Conservation (phyloP, 2,113 vertebrate species). For the Clarias magur region DNA sequence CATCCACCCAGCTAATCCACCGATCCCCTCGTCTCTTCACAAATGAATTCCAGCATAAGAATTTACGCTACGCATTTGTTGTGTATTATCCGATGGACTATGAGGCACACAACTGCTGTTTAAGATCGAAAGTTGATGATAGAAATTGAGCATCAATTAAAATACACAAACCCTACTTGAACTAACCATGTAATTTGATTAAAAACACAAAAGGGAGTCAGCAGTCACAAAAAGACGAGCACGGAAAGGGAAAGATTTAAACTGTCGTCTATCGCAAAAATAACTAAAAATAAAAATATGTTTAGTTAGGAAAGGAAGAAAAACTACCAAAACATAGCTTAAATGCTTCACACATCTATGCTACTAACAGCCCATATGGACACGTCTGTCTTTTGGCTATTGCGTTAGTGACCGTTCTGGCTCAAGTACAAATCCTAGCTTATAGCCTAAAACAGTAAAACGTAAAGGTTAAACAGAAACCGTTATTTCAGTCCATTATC, state of each 20-base stretch:
- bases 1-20: slow-evolving; percentile 80
- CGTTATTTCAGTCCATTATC: neutral
- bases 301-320: neutral
- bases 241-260: neutral
- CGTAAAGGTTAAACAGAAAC: neutral
- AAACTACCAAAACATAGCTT: neutral
- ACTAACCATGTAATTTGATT: slow-evolving; percentile 14
- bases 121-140: neutral
- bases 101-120: neutral
- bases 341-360: neutral
- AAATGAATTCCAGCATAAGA: slow-evolving; percentile 57
- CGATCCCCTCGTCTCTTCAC: slow-evolving; percentile 55
- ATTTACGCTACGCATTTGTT: slow-evolving; percentile 58
- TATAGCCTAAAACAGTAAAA: neutral
- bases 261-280: neutral
- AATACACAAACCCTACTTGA: neutral
- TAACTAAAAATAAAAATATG: neutral
- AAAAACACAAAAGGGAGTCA: neutral
- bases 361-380: neutral
- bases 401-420: neutral
- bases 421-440: neutral
- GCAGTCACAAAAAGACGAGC: neutral
- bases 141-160: neutral
- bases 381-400: neutral
- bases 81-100: slow-evolving; percentile 46